Base-by-base conservation (phyloP, 2,888 invertebrate species). In the Synanthedon vespiformis region DNA sequence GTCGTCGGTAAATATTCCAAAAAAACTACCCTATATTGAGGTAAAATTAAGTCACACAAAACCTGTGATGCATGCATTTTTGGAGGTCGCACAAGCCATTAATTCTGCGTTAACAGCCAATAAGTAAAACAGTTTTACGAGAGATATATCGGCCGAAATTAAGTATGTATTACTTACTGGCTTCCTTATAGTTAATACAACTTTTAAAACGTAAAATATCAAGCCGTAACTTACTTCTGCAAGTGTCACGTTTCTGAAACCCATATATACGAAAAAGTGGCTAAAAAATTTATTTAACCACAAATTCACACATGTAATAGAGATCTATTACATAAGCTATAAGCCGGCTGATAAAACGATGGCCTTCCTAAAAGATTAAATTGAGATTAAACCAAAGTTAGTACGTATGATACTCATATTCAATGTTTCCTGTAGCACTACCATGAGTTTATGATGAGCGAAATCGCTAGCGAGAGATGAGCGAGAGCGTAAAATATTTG, bases 61-160 rank as follows among this genome's bases (percentile, higher is more conserved):
- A 52, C 47, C 47, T 52, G 12, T 16, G 40, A 48, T 52, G 58
- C 59, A 18, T 52, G 58, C 59, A 54, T 51, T 52, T 58, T 53
- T 65, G 70, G 70, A 79, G 80, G 79, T 75, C 77, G 69, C 56
- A 55, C 59, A 66, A 59, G 62, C 67, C 73, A 78, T 78, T 74
- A 74, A 80, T 75, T 74, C 62, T 61, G 66, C 67, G 68, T 69
- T 67, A 72, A 77, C 70, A 61, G 64, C 61, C 70, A 64, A 77
- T 80, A 79, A 77, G 61, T 78, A 74, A 65, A 34, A 58, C 64
- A 52, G 65, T 64, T 80, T 80, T 74, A 80, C 70, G 74, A 71
- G 73, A 70, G 62, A 72, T 72, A 77, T 74, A 75, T 75, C 69
- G 68, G 69, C 69, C 65, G 61, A 73, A 74, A 77, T 74, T 75